A percentile compares a stretch with the other conserved stretches of the same genome.
Evolutionary conservation across 2,113 vertebrate genomes (phyloP).

Genomic region (Chloropsis cyanopogon): DNA sequence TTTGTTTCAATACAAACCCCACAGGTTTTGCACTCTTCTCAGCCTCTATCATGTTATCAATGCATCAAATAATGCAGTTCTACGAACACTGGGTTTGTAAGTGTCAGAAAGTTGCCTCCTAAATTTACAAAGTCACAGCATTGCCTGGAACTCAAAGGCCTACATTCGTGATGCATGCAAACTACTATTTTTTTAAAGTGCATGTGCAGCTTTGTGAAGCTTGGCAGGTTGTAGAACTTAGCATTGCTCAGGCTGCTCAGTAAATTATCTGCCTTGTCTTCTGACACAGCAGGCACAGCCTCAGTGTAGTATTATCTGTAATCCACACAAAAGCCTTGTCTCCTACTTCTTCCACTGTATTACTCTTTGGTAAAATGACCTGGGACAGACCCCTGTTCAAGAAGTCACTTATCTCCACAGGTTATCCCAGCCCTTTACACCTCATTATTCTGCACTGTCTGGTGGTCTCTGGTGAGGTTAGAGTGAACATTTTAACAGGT

Average conservation of each 20-base stretch:
- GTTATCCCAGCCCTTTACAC: background rate
- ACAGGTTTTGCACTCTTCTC: background rate
- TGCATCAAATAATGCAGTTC: background rate
- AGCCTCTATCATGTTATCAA: background rate
- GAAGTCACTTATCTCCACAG: background rate
- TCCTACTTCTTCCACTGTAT: background rate
- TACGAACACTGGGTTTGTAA: background rate
- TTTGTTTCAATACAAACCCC: background rate
- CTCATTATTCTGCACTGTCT: background rate
- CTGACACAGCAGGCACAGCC: background rate
- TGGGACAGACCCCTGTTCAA: background rate
- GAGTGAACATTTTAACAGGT: background rate
- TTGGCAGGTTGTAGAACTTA: background rate
- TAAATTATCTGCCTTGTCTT: background rate
- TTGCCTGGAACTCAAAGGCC: background rate
- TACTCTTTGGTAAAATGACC: background rate
- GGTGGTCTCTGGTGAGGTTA: background rate
- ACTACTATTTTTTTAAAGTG: background rate
- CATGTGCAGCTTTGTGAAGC: background rate
- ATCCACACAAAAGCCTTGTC: background rate
- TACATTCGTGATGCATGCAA: background rate
- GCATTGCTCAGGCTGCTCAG: background rate
- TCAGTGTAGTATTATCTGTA: background rate
- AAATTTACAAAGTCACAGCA: background rate
- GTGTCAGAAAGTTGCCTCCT: background rate